Base-by-base conservation (phyloP, 2,888 invertebrate genomes). In the Clivina fossor region DNA sequence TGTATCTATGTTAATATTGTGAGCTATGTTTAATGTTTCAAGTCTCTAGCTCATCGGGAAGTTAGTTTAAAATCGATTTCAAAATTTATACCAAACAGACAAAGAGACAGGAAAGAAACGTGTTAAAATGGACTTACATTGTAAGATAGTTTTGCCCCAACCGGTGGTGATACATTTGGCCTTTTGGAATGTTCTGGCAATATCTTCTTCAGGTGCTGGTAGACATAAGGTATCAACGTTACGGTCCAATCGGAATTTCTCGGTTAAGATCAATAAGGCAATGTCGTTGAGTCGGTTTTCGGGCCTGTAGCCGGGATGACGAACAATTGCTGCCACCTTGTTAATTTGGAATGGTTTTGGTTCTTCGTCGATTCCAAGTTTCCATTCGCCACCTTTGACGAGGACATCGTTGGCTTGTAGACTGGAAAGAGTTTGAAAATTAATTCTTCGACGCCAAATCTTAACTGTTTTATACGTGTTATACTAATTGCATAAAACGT, bases 361-460 rank as follows among this genome's bases (percentile, higher is more conserved):
- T 64, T 90, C 90, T 47, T 86, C 87, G 61, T 88, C 88, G 63
- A 87, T 84, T 37, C 88, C 89, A 2, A 91, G 76, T 66, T 88
- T 87, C 88, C 89, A 90, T 80, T 89, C 90, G 0, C 91, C 91
- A 1, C 85, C 85, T 68, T 90, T 90, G 63, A 90, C 81, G 0
- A 86, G 77, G 0, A 90, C 76, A 67, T 89, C 86, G 61, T 76
- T 76, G 9, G 86, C 80, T 19, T 76, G 72, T 2, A 84, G 71
- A 30, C 87, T 87, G 70, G 32, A 70, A 70, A 19, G 15, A 41
- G 7, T 16, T 51, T 26, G 7, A 38, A 35, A n/a, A n/a, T n/a
- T n/a, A n/a, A n/a, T n/a, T n/a, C n/a, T n/a, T n/a, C n/a, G n/a
- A n/a, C n/a, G n/a, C n/a, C n/a, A n/a, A n/a, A n/a, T n/a, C n/a